Evolutionary conservation across 2,113 vertebrate species (phyloP), one percentile per base, ranked within the genome.

Genomic region (Neogobius melanostomus): DNA sequence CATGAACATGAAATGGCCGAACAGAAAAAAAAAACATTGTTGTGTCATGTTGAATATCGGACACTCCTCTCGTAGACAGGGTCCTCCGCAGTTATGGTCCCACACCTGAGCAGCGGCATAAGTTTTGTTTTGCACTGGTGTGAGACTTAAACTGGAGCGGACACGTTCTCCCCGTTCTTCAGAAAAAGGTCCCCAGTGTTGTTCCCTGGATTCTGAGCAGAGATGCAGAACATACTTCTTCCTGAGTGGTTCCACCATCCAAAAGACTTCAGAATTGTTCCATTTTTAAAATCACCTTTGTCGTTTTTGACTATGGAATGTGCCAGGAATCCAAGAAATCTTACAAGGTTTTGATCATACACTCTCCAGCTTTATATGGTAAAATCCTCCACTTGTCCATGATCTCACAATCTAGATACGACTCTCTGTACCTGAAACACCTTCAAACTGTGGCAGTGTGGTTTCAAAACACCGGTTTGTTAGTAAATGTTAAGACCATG

Each of bases 51-150:
- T 66, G 54, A 8, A 51, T 21, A 46, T 16, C 42, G 5, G 21
- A 15, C 36, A 3, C 9, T 36, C 28, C n/a, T 56, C 50, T 45
- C 65, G 82, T 47, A 82, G 83, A 71, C 16, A 51, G 66, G 8
- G 81, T 82, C 88, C 71, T 75, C 81, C 90, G 89, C 92, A 89
- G 91, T 93, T 91, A 89, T 89, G 87, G 91, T 94, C 92, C 89
- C 93, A 93, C 92, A 94, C 93, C 92, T 89, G 92, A 93, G 92
- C 93, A 94, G 93, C 93, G 85, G 90, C 90, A 91, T 87, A 53
- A 82, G 70, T 84, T 91, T 92, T 92, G 92, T 94, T 94, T 93
- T 94, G 93, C 93, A 94, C 92, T 93, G 92, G 92, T 93, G 92
- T 94, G 93, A 94, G 92, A 94, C 93, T 94, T 94, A 94, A 91